Percentiles rank a stretch among this genome's conserved stretches.
phyloP scores from a whole-genome alignment of 1,140 invertebrate species.

The Pachyrhynchus sulphureomaculatus region DNA sequence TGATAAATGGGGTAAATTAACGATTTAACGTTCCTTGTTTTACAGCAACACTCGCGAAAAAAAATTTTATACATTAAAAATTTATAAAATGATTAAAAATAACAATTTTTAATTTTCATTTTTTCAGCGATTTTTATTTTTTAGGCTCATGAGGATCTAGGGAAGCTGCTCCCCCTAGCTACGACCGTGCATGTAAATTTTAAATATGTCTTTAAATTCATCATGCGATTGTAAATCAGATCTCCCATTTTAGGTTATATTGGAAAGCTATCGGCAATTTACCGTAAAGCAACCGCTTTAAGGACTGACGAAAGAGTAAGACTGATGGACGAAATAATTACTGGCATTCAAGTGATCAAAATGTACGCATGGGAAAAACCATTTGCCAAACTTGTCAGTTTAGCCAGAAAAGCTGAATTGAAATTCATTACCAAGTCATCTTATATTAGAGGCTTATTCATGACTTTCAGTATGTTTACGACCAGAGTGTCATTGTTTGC shows the following conservation, averaged over 20 bases:
- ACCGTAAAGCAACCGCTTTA: constrained; percentile 62
- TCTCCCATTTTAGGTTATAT: constrained; percentile 27
- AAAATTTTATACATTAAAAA: no score
- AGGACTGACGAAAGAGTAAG: constrained; percentile 75
- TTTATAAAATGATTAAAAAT: no score
- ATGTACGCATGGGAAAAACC: constrained; percentile 80
- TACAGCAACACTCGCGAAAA: no score
- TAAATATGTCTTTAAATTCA: no score
- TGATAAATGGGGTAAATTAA: no score
- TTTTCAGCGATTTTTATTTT: no score
- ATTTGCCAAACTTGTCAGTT: constrained; percentile 62
- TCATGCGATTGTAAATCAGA: no score
- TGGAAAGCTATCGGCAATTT: constrained; percentile 58
- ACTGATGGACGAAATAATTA: constrained; percentile 80
- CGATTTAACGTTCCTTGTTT: no score
- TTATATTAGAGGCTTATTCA: constrained; percentile 69
- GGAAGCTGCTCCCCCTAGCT: no score
- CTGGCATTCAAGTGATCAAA: constrained; percentile 73
- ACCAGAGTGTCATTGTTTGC: constrained; percentile 67
- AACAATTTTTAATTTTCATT: no score
- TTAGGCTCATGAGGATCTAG: no score
- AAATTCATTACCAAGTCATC: constrained; percentile 65
- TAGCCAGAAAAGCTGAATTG: constrained; percentile 62
- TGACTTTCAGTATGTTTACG: constrained; percentile 71
- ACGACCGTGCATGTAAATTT: no score